Conservation (phyloP, 2,888 invertebrate species). For the Eutolmus rufibarbis region DNA sequence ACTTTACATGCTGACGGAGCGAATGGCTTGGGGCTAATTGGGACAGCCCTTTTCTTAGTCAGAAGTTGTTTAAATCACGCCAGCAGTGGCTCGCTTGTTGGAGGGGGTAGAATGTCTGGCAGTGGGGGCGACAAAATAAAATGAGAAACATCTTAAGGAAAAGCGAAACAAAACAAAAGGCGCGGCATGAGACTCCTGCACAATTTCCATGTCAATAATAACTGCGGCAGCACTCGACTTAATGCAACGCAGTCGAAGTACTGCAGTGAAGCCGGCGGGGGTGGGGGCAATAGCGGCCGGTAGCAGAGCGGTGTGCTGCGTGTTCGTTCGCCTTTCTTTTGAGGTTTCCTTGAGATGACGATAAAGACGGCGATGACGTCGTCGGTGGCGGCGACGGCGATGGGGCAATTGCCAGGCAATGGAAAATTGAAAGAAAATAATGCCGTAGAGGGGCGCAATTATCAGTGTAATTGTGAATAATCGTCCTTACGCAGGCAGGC, state of each 20-base stretch:
- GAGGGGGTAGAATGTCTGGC: background rate
- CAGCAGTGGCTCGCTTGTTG: background rate
- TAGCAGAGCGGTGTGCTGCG: background rate
- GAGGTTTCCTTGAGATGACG: background rate
- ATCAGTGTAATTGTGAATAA: background rate
- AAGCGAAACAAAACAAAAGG: background rate
- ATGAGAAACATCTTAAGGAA: background rate
- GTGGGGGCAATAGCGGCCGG: background rate
- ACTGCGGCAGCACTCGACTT: slow-evolving; percentile 30
- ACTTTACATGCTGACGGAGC: background rate
- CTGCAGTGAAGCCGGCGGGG: background rate
- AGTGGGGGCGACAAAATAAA: background rate
- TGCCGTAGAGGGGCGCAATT: background rate
- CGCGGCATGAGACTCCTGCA: background rate
- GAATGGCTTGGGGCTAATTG: background rate
- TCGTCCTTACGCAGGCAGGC: background rate
- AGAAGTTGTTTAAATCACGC: background rate
- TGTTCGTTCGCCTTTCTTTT: background rate
- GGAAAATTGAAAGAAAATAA: background rate
- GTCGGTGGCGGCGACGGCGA: background rate
- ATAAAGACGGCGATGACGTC: background rate
- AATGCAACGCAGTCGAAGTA: slow-evolving; percentile 12
- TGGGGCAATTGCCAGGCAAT: background rate
- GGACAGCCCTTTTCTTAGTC: background rate
- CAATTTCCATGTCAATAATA: slow-evolving; percentile 13